Conservation (phyloP, 1,140 invertebrate genomes). For the Papilio helenus region DNA sequence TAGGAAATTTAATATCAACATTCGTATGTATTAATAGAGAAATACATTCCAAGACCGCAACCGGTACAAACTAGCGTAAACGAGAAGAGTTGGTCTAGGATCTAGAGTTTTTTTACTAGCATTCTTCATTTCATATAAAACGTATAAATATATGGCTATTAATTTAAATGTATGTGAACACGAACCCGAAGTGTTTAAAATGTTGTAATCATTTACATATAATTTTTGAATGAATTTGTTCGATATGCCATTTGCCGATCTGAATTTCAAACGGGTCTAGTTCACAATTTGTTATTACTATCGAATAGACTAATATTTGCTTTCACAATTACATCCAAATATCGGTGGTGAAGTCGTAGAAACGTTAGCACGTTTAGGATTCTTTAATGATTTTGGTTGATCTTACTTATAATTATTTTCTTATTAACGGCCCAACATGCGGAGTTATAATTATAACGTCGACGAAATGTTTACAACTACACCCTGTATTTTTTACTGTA, state of each 20-base stretch:
- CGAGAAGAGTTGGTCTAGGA: slow-evolving; percentile 27
- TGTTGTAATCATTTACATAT: too few relatives aligned
- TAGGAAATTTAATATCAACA: slow-evolving; percentile 30
- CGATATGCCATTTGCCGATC: too few relatives aligned
- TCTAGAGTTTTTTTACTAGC: slow-evolving; percentile 7
- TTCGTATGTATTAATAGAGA: slow-evolving; percentile 27
- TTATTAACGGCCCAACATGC: too few relatives aligned
- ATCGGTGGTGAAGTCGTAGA: background rate
- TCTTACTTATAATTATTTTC: background rate
- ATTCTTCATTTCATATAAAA: background rate
- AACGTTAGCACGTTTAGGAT: background rate
- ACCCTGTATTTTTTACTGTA: background rate
- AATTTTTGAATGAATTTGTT: too few relatives aligned
- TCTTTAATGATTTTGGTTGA: background rate
- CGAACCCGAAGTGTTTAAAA: too few relatives aligned
- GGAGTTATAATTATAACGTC: background rate
- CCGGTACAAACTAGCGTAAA: slow-evolving; percentile 16
- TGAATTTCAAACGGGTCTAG: too few relatives aligned
- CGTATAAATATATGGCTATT: background rate
- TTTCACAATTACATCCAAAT: background rate
- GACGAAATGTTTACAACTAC: background rate
- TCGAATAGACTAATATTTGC: background rate
- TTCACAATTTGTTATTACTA: too few relatives aligned
- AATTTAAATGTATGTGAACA: background rate
- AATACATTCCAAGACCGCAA: slow-evolving; percentile 27